These are phyloP conservation scores for Clarias gariepinus DNA, from an alignment of 2,113 vertebrate species.

Conservation along the genomic window DNA sequence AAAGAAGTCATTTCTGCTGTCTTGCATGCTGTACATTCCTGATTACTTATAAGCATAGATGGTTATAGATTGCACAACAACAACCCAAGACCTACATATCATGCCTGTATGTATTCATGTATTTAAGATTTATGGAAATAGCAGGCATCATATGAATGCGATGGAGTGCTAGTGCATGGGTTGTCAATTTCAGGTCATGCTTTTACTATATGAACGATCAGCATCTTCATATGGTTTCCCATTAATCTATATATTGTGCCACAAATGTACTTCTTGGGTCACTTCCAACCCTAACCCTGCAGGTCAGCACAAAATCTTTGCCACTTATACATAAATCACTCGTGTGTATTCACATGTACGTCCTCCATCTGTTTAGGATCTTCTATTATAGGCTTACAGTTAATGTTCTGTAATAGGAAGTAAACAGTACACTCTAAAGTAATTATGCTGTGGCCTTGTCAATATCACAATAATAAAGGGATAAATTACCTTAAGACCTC, in stretches of 20 bases:
- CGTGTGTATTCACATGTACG: conserved; percentile 37
- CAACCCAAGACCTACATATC: neutral
- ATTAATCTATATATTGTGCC: conserved; percentile 53
- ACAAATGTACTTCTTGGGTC: conserved; percentile 58
- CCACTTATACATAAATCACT: conserved; percentile 31
- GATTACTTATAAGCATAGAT: neutral
- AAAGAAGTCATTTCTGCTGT: neutral
- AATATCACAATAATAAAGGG: too few species aligned
- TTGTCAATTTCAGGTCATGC: conserved; percentile 8
- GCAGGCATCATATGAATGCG: neutral
- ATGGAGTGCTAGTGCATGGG: neutral
- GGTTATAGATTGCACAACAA: neutral
- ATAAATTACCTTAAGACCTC: too few species aligned
- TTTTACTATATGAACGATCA: conserved; percentile 16
- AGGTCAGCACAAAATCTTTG: conserved; percentile 17
- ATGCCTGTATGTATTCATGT: neutral
- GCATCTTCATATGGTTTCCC: neutral
- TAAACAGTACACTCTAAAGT: neutral
- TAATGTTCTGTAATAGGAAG: neutral
- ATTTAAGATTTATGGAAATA: neutral
- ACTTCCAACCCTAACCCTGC: conserved; percentile 60
- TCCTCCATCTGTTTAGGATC: neutral
- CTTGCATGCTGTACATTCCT: neutral
- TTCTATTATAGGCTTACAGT: conserved; percentile 10
- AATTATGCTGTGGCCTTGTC: too few species aligned